Base-by-base conservation (phyloP, 2,888 invertebrate species). In the Torymus auratus region DNA sequence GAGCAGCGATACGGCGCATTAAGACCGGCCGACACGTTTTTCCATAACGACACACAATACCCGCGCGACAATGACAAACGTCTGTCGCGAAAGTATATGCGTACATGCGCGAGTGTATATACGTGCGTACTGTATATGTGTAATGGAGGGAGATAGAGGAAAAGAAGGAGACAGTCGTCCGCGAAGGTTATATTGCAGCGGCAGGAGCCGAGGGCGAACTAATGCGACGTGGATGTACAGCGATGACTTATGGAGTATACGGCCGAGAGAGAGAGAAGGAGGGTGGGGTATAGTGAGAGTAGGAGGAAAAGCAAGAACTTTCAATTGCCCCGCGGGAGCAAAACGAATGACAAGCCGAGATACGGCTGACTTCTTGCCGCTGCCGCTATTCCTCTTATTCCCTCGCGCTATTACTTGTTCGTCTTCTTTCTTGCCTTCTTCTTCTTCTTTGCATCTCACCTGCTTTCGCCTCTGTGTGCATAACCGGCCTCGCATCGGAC, bases 201-300 rank as follows among this genome's bases (percentile, higher is more conserved):
- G 17, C 52, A 17, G 56, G 14, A 73, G 20, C 76, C 55, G 50
- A 50, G 53, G 65, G 70, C 52, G 20, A 81, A 68, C 69, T 79
- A 78, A 82, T 82, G 76, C 62, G 78, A 65, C 74, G 71, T 67
- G 68, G 82, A 82, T 84, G 78, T 69, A 58, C 80, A 78, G 56
- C 41, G 41, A 80, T 84, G 82, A 84, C 70, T 84, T 82, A 83
- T 80, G 81, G 67, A 71, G 61, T 75, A 70, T 75, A 70, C 28
- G 28, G 17, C 15, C 64, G 55, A 69, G 28, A 52, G 67, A 58
- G 23, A 13, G 14, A 60, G 23, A 53, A 50, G 53, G 11, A 28
- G 20, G 10, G 20, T 12, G 28, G 52, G 23, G 55, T 52, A 7
- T 17, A 65, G 52, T 13, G 41, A 3, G n/a, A 41, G 41, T 23